Evolutionary conservation across 2,113 vertebrate genomes (phyloP).

Genomic region (Girardinichthys multiradiatus): DNA sequence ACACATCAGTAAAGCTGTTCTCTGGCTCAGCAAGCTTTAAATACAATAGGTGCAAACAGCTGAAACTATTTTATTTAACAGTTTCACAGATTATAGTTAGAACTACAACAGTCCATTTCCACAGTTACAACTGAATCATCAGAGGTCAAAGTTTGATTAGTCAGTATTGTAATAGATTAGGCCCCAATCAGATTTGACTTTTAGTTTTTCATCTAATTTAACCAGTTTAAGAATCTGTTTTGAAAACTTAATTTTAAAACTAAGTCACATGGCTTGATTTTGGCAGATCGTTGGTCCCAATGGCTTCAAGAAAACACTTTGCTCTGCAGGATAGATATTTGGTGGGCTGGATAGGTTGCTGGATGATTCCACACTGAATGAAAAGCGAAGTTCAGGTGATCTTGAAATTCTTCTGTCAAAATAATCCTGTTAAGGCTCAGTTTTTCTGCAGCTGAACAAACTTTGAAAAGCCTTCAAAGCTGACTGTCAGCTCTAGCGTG

Average conservation of each 20-base stretch:
- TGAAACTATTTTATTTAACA: too few species aligned
- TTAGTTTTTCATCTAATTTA: too few species aligned
- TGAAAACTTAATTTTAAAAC: neutral
- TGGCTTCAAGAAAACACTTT: neutral
- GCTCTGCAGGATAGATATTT: neutral
- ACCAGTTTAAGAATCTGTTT: neutral
- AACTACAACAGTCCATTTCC: too few species aligned
- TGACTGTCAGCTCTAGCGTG: constrained; percentile 14
- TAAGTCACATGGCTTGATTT: neutral
- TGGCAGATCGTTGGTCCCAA: neutral
- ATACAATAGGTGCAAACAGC: too few species aligned
- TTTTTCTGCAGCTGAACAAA: constrained; percentile 9
- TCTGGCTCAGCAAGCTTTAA: too few species aligned
- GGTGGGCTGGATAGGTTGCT: neutral
- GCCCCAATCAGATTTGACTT: too few species aligned
- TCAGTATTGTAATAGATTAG: too few species aligned
- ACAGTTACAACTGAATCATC: neutral
- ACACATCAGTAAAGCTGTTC: too few species aligned
- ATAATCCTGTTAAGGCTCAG: constrained; percentile 16
- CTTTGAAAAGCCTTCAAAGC: constrained; percentile 8
- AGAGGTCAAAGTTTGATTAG: neutral
- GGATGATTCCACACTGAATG: neutral
- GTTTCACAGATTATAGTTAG: too few species aligned
- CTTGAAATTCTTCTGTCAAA: neutral
- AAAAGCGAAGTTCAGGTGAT: constrained; percentile 8